Evolutionary conservation across 2,797 vertebrate genomes (phyloP), one percentile per base, ranked within the genome.

Genomic region (Cyprinella venusta): DNA sequence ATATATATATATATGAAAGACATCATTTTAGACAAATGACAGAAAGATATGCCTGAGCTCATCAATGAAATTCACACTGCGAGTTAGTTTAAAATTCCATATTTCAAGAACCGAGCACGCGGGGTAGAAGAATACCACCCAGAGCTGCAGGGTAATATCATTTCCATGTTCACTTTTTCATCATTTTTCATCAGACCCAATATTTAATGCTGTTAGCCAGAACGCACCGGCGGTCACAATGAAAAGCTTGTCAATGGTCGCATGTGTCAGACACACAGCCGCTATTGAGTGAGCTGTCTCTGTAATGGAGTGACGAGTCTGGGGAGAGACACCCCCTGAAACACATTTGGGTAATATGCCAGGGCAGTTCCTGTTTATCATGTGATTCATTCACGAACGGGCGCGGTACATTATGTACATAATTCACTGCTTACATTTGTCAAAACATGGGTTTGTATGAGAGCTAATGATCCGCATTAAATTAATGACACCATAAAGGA

Each of bases 401-500:
- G 92, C 91, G 88, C 90, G 93, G 92, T 94, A 89, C 95, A 94
- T 96, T 97, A 97, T 96, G 95, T 94, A 94, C 93, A 96, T 96
- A 95, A 96, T 96, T 96, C 96, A 96, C 95, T 92, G 93, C 95
- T 93, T 94, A 95, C 96, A 96, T 97, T 98, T 96, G 95, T 98
- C 97, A 97, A 96, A 97, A 96, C 95, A 96, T 91, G 92, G 94
- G 95, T 96, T 94, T 94, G 93, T 94, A 94, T 93, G 94, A 94
- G 95, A 94, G 93, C 95, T 98, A 99, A 99, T 98, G 97, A 97
- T 96, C 97, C 97, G 93, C 92, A 92, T 92, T 96, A 97, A 97
- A 99, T 97, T 96, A 98, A 98, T 97, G 97, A 94, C 80, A 92
- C 96, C 95, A 98, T 98, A 96, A 98, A 97, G 94, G 92, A 96